phyloP scores from a whole-genome alignment of 2,888 invertebrate genomes.

The Exocentrus adspersus region DNA sequence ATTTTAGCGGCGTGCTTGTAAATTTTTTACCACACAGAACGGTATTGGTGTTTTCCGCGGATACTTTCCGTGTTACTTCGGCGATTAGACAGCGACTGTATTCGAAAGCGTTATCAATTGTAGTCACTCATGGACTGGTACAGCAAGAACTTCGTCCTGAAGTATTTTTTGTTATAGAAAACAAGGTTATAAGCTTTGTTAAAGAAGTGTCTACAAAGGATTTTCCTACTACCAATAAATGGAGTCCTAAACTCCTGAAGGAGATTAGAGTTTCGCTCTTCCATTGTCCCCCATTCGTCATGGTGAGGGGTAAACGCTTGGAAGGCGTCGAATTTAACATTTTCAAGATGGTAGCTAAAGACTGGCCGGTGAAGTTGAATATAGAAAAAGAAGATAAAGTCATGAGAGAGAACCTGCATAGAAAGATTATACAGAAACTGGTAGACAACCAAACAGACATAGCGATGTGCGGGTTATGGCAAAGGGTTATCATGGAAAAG shows the following conservation, averaged over 20 bases:
- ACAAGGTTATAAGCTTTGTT: conserved; percentile 5
- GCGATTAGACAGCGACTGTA: not conserved
- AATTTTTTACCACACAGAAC: not conserved
- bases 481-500: conserved; percentile 30
- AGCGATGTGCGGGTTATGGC: conserved; percentile 37
- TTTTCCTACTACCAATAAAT: conserved; percentile 11
- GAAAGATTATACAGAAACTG: conserved; percentile 22
- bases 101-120: not conserved
- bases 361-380: conserved; percentile 30
- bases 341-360: conserved; percentile 17
- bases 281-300: conserved; percentile 34
- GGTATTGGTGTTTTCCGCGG: conserved; percentile 1
- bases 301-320: not conserved
- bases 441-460: conserved; percentile 24
- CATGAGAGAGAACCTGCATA: conserved; percentile 28
- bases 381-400: conserved; percentile 11
- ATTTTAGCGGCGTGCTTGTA: not conserved
- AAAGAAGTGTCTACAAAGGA: not conserved
- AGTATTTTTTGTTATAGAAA: not conserved
- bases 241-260: conserved; percentile 28
- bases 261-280: conserved; percentile 30
- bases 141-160: not conserved
- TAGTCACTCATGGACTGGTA: not conserved
- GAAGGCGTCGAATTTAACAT: conserved; percentile 31
- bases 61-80: not conserved